Percentiles rank a stretch among this genome's conserved stretches.
Evolutionary conservation across 2,113 vertebrate genomes (phyloP).

Genomic region (Dicaeum eximium): DNA sequence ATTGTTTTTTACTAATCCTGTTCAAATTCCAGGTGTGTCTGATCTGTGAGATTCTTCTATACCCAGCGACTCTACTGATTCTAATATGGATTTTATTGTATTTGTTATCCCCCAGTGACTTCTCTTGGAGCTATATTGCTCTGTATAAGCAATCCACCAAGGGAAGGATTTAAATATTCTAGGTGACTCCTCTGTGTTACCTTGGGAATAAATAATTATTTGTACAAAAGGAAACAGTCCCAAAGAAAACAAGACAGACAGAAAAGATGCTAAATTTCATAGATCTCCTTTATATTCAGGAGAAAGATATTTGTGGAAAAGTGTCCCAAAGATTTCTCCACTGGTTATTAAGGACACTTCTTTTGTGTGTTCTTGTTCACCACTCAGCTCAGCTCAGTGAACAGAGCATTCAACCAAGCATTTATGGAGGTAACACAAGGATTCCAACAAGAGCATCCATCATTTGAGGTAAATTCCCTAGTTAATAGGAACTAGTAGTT

Average conservation of each 20-base stretch:
- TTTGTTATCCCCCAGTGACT: background rate
- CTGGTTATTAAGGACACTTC: background rate
- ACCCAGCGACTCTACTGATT: background rate
- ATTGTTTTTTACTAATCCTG: background rate
- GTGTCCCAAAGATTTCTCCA: background rate
- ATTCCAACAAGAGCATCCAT: background rate
- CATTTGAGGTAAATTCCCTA: background rate
- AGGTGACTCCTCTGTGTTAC: background rate
- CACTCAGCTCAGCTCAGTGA: background rate
- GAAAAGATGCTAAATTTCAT: background rate
- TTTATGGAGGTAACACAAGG: background rate
- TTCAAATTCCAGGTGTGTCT: background rate
- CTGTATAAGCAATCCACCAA: background rate
- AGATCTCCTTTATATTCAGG: background rate
- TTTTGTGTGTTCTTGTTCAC: background rate
- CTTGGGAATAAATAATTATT: background rate
- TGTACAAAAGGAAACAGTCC: background rate
- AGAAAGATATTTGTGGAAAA: background rate
- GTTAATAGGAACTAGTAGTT: background rate
- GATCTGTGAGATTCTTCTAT: background rate
- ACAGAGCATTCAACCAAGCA: background rate
- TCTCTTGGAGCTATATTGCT: background rate
- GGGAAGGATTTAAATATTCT: background rate
- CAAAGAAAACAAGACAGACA: background rate
- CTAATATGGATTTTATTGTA: background rate